Evolutionary conservation across 2,888 invertebrate genomes (phyloP).

Genomic region (Drosophila dives): DNA sequence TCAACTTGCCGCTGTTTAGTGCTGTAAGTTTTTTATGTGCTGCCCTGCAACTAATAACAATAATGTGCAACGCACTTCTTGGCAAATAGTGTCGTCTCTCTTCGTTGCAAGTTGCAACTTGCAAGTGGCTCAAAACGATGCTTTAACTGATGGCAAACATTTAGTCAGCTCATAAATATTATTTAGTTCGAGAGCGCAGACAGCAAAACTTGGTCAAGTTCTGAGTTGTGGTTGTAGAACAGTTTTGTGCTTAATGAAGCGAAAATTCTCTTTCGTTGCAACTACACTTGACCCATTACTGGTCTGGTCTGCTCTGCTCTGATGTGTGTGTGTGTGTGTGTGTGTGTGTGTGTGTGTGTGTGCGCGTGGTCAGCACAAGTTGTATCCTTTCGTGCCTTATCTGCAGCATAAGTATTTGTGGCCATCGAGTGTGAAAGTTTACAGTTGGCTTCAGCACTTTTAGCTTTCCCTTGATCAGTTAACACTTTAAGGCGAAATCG

Average conservation of each 20-base stretch:
- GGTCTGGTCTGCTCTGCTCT: too few species aligned
- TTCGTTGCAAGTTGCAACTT: constrained; percentile 10
- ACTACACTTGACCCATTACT: constrained; percentile 42
- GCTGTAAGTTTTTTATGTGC: constrained; percentile 55
- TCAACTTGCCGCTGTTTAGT: constrained; percentile 19
- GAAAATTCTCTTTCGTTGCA: constrained; percentile 32
- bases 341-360: background rate
- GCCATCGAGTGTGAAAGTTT: constrained; percentile 57
- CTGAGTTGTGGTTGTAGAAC: constrained; percentile 42
- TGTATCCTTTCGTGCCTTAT: constrained; percentile 59
- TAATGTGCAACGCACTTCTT: constrained; percentile 72
- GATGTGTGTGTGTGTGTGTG: background rate
- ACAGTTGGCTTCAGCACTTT: constrained; percentile 59
- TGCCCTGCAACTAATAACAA: constrained; percentile 70
- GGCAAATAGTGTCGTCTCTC: constrained; percentile 50
- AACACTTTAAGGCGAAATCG: constrained; percentile 30
- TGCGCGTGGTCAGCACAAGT: constrained; percentile 52
- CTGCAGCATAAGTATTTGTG: constrained; percentile 50
- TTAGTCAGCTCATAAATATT: constrained; percentile 73
- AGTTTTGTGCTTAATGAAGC: constrained; percentile 60
- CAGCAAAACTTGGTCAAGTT: constrained; percentile 40
- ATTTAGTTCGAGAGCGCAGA: constrained; percentile 27
- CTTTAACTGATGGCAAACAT: constrained; percentile 37
- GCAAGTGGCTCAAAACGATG: constrained; percentile 20
- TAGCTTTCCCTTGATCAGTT: constrained; percentile 37